Evolutionary conservation across 92 coral and sea anemone species (phyloP).

Genomic region (Epizoanthus ramosus): DNA sequence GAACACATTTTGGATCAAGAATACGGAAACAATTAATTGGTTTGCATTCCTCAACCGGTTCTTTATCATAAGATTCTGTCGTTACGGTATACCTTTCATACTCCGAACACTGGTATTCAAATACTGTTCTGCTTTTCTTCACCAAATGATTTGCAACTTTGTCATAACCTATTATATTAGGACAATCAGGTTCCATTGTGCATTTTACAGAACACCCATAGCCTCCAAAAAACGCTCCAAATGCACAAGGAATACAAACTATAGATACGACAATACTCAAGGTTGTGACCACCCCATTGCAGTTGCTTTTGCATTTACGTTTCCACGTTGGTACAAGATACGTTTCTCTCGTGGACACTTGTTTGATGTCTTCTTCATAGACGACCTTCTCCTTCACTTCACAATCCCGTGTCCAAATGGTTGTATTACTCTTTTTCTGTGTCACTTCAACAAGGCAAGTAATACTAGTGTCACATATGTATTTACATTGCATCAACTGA

Average conservation of each 20-base stretch:
- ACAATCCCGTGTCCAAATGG: neutral
- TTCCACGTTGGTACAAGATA: neutral
- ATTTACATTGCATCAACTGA: neutral
- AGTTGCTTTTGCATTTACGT: neutral
- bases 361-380: neutral
- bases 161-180: neutral
- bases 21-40: no score
- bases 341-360: neutral
- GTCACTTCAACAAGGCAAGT: conserved; percentile 15
- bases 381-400: neutral
- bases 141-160: neutral
- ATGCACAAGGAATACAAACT: neutral
- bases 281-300: neutral
- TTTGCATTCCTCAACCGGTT: neutral
- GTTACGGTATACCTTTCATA: neutral
- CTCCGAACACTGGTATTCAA: neutral
- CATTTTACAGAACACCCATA: neutral
- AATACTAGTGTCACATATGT: neutral
- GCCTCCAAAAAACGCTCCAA: neutral
- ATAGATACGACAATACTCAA: neutral
- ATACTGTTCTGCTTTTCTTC: neutral
- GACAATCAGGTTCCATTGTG: neutral
- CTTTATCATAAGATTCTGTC: neutral
- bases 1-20: conserved; percentile 1
- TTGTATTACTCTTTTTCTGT: neutral